phyloP scores from a whole-genome alignment of 1,140 invertebrate species.

The Diprion similis region DNA sequence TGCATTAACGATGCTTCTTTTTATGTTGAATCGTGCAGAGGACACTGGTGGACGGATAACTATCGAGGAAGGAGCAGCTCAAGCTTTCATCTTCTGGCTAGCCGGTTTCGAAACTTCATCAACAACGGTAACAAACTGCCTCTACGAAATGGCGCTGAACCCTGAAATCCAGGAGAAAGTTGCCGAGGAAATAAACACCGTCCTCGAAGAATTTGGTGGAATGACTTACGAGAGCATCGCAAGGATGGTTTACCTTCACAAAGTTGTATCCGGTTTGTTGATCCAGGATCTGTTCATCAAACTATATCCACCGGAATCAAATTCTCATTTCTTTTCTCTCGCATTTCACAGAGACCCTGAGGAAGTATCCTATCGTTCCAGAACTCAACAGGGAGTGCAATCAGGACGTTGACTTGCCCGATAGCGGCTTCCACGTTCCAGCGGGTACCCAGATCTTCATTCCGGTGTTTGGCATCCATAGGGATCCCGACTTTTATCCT shows the following conservation, averaged over 20 bases:
- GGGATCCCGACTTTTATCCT: conserved; percentile 67
- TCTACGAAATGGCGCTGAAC: conserved; percentile 46
- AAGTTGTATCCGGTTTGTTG: conserved; percentile 37
- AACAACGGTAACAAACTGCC: conserved; percentile 32
- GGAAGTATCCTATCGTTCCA: conserved; percentile 65
- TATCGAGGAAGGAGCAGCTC: conserved; percentile 28
- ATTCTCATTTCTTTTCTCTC: neutral
- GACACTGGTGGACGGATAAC: conserved; percentile 44
- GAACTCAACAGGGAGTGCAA: conserved; percentile 60
- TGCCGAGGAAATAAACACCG: conserved; percentile 33
- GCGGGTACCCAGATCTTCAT: conserved; percentile 61
- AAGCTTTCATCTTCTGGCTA: conserved; percentile 41
- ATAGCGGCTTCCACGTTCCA: conserved; percentile 52
- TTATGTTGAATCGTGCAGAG: conserved; percentile 49
- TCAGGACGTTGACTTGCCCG: conserved; percentile 60
- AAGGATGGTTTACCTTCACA: conserved; percentile 37
- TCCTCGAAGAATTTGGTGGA: conserved; percentile 29
- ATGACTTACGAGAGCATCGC: conserved; percentile 21
- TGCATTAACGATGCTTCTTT: conserved; percentile 14
- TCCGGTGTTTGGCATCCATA: conserved; percentile 66
- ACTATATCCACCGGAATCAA: neutral
- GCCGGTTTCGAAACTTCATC: conserved; percentile 56
- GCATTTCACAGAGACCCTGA: conserved; percentile 59
- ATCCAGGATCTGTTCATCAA: neutral
- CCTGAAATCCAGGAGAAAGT: conserved; percentile 39